A percentile compares a stretch with the other conserved stretches of the same genome.
Conservation (phyloP, 2,113 vertebrate species). For the Reinhardtius hippoglossoides region DNA sequence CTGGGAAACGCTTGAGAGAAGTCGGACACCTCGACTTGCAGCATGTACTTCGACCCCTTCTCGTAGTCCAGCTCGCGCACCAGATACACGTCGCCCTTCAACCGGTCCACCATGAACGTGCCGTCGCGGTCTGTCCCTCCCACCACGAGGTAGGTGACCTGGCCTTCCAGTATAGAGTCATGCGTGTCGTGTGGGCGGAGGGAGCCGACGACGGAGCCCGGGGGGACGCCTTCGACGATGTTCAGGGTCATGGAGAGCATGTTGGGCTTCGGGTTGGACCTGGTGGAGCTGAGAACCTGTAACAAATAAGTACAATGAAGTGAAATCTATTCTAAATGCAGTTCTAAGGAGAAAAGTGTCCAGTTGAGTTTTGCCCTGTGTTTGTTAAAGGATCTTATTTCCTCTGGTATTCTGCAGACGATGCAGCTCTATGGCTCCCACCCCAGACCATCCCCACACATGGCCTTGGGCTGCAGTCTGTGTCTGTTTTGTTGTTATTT, state of each 20-base stretch:
- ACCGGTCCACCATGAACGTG: constrained; percentile 91
- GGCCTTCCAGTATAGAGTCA: constrained; percentile 63
- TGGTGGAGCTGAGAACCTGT: constrained; percentile 87
- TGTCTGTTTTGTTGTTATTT: constrained; percentile 61
- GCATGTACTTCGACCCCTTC: constrained; percentile 83
- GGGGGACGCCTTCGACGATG: constrained; percentile 86
- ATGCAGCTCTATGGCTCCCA: constrained; percentile 20
- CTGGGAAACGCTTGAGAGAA: constrained; percentile 84
- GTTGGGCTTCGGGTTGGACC: constrained; percentile 80
- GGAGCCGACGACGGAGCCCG: constrained; percentile 90
- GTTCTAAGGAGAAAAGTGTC: neutral
- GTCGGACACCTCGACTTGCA: constrained; percentile 89
- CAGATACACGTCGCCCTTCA: constrained; percentile 89
- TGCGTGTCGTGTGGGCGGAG: constrained; percentile 75
- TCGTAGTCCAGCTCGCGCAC: constrained; percentile 93
- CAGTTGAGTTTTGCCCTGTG: constrained; percentile 5
- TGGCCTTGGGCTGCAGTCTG: constrained; percentile 60
- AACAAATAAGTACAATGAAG: too few relatives aligned
- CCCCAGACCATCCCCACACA: constrained; percentile 50
- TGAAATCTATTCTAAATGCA: too few relatives aligned
- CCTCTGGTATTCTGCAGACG: constrained; percentile 43
- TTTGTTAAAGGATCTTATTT: constrained; percentile 29
- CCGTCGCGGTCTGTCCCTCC: constrained; percentile 88
- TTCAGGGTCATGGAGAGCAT: constrained; percentile 87
- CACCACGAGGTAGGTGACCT: constrained; percentile 90